phyloP scores from a whole-genome alignment of 2,888 invertebrate genomes.

The Imbricaverruca yamaguchii region DNA sequence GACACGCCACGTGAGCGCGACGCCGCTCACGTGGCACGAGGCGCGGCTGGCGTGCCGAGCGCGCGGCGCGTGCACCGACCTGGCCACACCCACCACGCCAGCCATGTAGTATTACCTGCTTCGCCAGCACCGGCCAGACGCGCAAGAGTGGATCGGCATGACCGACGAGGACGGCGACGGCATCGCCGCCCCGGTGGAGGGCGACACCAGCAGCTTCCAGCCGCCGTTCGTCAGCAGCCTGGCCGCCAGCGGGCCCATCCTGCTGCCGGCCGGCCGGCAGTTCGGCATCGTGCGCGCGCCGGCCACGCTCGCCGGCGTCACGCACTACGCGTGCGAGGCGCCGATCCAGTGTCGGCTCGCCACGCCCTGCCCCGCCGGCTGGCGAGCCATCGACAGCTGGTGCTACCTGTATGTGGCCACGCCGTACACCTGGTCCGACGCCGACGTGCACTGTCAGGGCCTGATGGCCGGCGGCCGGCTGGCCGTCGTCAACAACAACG shows the following conservation, averaged over 20 bases:
- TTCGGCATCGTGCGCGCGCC: not conserved
- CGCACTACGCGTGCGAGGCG: not conserved
- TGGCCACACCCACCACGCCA: not conserved
- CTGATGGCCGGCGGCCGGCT: not conserved
- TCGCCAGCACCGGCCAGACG: not conserved
- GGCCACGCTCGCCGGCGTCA: not conserved
- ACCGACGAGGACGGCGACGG: not conserved
- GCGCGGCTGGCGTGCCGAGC: not conserved
- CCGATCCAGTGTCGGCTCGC: not conserved
- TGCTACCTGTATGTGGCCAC: not conserved
- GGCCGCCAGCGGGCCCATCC: not conserved
- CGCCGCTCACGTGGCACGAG: not conserved
- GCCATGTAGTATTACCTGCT: not conserved
- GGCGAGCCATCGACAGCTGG: not conserved
- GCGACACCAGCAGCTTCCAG: not conserved
- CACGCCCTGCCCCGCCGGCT: not conserved
- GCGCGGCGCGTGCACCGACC: not conserved
- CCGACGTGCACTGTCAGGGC: not conserved
- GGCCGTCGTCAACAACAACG: not conserved
- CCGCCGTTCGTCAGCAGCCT: not conserved
- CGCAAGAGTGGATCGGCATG: not conserved
- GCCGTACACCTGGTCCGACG: not conserved
- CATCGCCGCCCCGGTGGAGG: not conserved
- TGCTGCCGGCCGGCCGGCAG: not conserved
- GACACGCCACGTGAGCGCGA: not conserved